Evolutionary conservation across 2,113 vertebrate species (phyloP).

Genomic region (Erpornis zantholeuca): DNA sequence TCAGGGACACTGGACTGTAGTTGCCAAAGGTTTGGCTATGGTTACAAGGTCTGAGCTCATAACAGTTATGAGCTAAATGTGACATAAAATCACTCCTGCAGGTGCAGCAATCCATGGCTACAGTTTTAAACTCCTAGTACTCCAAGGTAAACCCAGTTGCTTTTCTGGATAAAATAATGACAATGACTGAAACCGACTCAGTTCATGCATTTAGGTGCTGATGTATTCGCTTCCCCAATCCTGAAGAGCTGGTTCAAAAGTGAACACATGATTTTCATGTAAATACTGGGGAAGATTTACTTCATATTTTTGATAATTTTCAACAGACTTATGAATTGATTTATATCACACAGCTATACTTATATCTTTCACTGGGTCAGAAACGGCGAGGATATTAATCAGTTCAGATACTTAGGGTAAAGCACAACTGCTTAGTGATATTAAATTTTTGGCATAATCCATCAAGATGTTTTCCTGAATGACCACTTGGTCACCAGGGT

Average conservation of each 20-base stretch:
- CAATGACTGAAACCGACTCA: background rate
- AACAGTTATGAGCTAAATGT: background rate
- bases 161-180: background rate
- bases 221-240: background rate
- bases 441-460: background rate
- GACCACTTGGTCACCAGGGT: background rate
- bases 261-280: background rate
- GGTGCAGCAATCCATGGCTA: background rate
- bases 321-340: background rate
- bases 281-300: background rate
- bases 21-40: background rate
- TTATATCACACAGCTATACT: background rate
- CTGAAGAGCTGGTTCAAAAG: background rate
- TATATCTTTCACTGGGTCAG: background rate
- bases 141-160: background rate
- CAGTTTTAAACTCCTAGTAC: background rate
- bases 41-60: background rate
- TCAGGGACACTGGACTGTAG: background rate
- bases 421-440: background rate
- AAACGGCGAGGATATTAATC: background rate
- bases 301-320: background rate
- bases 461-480: background rate
- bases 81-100: background rate
- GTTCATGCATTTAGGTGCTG: background rate
- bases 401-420: background rate